Percentiles rank a stretch among this genome's conserved stretches.
Evolutionary conservation across 2,797 vertebrate species (phyloP).

Genomic region (Podargus strigoides): DNA sequence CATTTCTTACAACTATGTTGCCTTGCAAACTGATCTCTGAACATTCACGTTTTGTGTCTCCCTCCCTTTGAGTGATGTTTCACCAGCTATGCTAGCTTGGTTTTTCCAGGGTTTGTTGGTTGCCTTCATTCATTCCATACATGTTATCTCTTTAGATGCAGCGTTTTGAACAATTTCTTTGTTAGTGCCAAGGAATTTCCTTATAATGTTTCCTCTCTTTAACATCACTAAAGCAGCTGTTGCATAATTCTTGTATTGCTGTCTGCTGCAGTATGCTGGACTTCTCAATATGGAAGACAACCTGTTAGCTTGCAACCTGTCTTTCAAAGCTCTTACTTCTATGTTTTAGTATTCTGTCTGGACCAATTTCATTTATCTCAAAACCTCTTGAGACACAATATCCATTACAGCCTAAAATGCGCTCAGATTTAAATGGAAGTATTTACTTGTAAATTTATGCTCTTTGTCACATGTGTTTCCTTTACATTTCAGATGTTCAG

Average conservation of each 20-base stretch:
- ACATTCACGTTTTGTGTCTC: background rate
- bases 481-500: background rate
- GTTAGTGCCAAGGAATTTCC: background rate
- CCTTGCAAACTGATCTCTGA: background rate
- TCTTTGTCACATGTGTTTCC: background rate
- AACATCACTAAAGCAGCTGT: background rate
- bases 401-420: background rate
- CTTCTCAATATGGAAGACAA: background rate
- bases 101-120: background rate
- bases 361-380: background rate
- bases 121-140: background rate
- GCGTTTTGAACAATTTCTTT: background rate
- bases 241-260: background rate
- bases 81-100: background rate
- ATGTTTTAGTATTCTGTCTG: background rate
- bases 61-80: background rate
- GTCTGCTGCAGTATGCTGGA: background rate
- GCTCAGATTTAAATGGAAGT: background rate
- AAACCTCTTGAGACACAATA: background rate
- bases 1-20: background rate
- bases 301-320: background rate
- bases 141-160: background rate
- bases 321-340: background rate
- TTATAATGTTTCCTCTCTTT: background rate
- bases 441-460: background rate